phyloP scores from a whole-genome alignment of 2,113 vertebrate species.

The Spheniscus mendiculus region DNA sequence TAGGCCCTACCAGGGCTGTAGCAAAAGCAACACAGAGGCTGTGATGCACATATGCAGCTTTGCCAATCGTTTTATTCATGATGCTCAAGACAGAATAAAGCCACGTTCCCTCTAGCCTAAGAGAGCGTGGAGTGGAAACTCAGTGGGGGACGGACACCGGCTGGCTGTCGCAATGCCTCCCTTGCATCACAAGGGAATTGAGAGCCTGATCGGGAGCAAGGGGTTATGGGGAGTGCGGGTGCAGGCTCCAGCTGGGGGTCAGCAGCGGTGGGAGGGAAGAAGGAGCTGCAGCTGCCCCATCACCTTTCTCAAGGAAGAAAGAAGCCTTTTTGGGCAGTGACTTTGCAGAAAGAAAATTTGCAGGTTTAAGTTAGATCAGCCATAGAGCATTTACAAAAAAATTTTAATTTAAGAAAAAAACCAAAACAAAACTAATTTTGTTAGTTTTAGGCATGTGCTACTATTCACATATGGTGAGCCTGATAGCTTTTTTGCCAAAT shows the following conservation, averaged over 20 bases:
- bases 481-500: not conserved
- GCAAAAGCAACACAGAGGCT: not conserved
- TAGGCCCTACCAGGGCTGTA: not conserved
- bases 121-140: not conserved
- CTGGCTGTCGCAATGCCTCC: rapidly evolving
- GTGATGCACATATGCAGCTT: not conserved
- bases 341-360: not conserved
- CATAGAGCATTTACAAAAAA: not conserved
- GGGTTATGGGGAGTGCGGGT: no score
- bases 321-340: not conserved
- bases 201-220: rapidly evolving
- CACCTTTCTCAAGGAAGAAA: not conserved
- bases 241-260: not conserved
- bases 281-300: not conserved
- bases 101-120: not conserved
- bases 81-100: not conserved
- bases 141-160: rapidly evolving
- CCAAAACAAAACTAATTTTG: not conserved
- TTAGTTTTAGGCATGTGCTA: not conserved
- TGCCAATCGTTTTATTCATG: not conserved
- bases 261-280: not conserved
- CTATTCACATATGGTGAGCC: not conserved
- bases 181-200: rapidly evolving
- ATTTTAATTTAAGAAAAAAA: not conserved
- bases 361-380: not conserved